A percentile compares a stretch with the other conserved stretches of the same genome.
Evolutionary conservation across 2,888 invertebrate species (phyloP).

Genomic region (Phrixothrix hirtus): DNA sequence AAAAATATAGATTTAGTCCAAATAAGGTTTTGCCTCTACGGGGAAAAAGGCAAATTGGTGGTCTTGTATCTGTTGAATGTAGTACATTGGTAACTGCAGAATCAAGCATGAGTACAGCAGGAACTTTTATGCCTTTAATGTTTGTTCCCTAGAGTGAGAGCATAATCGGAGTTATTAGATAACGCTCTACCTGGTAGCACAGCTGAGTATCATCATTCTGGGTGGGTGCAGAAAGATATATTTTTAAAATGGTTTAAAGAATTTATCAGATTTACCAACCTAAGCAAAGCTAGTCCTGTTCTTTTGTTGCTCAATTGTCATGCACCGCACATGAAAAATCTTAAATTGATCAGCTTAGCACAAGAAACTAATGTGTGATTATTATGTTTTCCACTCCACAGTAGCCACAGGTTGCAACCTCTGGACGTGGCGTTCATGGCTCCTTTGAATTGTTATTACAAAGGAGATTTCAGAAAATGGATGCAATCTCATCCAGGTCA

Average conservation of each 20-base stretch:
- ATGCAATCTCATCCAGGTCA: neutral
- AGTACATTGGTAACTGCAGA: neutral
- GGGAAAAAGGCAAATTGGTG: slow-evolving; percentile 3
- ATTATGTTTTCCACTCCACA: neutral
- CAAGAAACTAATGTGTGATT: neutral
- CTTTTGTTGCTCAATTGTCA: slow-evolving; percentile 11
- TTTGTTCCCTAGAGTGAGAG: slow-evolving; percentile 19
- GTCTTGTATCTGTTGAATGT: neutral
- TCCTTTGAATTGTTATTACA: too few species aligned
- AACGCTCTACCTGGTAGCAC: too few species aligned
- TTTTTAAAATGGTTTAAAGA: too few species aligned
- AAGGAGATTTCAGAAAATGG: too few species aligned
- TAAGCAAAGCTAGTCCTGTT: slow-evolving; percentile 30
- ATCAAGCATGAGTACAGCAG: neutral
- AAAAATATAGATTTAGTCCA: slow-evolving; percentile 4
- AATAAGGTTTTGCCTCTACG: slow-evolving; percentile 1
- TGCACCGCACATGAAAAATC: neutral
- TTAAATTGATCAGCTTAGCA: neutral
- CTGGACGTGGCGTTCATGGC: neutral
- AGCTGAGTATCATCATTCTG: slow-evolving; percentile 25
- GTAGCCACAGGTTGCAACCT: neutral
- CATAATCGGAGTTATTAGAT: too few species aligned
- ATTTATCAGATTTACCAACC: too few species aligned
- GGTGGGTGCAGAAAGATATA: slow-evolving; percentile 32
- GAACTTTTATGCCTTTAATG: slow-evolving; percentile 2